Evolutionary conservation across 2,797 vertebrate genomes (phyloP).

Genomic region (Trachops cirrhosus): DNA sequence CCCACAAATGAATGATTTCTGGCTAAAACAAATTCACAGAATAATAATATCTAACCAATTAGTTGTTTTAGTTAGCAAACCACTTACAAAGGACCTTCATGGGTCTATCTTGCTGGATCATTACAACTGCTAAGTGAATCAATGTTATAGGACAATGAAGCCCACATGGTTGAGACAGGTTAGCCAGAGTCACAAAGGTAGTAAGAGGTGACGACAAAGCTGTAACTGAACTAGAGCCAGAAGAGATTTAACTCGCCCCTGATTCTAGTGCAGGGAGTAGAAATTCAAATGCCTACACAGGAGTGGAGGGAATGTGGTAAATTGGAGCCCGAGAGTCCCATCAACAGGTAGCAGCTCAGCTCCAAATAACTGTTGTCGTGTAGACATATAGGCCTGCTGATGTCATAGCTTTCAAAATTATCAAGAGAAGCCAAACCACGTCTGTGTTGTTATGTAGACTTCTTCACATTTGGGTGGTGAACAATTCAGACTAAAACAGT

Average conservation of each 20-base stretch:
- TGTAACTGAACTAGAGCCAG: background rate
- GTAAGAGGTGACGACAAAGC: background rate
- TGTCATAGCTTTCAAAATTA: background rate
- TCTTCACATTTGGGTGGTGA: background rate
- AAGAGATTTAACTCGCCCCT: background rate
- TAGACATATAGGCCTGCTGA: background rate
- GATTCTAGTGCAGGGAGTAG: background rate
- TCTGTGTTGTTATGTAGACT: background rate
- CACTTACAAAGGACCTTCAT: background rate
- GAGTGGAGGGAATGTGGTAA: background rate
- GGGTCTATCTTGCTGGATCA: background rate
- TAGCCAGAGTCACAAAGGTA: background rate
- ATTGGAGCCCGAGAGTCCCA: background rate
- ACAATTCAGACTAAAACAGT: background rate
- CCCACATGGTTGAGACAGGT: background rate
- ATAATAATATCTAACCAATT: background rate
- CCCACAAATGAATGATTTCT: background rate
- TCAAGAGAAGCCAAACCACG: background rate
- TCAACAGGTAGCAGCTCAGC: background rate
- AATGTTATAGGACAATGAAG: background rate
- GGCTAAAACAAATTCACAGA: background rate
- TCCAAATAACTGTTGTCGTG: background rate
- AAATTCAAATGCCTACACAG: background rate
- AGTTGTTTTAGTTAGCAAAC: slow-evolving; percentile 29
- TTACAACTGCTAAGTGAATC: background rate